These are phyloP conservation scores for Eulemur mongoz DNA, from an alignment of 2,797 vertebrate genomes.

Conservation along the genomic window DNA sequence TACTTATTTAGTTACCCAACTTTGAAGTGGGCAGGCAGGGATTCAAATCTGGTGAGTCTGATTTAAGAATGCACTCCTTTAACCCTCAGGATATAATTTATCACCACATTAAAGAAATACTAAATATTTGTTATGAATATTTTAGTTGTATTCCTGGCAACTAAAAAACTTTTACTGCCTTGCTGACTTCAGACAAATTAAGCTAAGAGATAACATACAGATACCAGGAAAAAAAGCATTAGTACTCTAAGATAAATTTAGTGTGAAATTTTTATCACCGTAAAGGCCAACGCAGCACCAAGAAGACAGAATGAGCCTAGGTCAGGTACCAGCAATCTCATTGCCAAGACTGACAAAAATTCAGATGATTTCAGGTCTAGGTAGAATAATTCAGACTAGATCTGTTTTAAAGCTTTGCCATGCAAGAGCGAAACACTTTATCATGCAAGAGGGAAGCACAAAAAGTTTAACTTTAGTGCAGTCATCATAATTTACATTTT, in stretches of 20 bases:
- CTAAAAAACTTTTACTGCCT: neutral
- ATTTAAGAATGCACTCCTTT: neutral
- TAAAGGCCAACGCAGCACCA: neutral
- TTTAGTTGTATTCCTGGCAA: neutral
- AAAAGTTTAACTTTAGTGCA: neutral
- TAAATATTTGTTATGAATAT: neutral
- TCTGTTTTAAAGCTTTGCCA: neutral
- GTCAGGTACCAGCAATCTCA: neutral
- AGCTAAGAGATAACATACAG: neutral
- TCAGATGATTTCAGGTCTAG: neutral
- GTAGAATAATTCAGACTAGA: neutral
- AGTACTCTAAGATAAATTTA: neutral
- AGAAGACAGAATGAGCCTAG: neutral
- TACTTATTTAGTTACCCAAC: neutral
- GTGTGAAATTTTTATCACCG: neutral
- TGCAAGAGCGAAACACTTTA: neutral
- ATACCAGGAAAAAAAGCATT: neutral
- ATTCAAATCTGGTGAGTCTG: neutral
- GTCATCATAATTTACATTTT: neutral
- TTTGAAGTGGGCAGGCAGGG: neutral
- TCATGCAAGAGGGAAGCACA: neutral
- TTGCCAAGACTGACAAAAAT: neutral
- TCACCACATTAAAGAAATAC: neutral
- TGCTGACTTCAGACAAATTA: neutral
- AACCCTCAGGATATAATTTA: neutral